phyloP scores from a whole-genome alignment of 2,888 invertebrate genomes.

The Leptura quadrifasciata region DNA sequence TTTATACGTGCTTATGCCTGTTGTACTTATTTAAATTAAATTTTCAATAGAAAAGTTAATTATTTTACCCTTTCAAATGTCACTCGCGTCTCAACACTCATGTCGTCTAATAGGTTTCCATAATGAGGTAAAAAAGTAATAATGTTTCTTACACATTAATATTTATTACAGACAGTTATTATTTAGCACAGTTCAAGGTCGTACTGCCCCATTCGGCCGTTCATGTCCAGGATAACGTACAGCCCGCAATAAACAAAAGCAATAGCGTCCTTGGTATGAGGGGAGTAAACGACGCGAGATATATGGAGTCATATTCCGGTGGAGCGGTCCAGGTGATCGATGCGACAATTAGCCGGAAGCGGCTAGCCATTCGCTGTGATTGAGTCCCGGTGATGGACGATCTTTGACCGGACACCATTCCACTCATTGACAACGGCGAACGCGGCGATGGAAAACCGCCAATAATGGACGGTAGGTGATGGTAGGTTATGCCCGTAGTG shows the following conservation, averaged over 20 bases:
- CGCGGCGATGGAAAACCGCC: conserved; percentile 13
- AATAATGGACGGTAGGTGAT: conserved; percentile 16
- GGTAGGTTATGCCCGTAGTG: neutral
- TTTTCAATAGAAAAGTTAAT: no score
- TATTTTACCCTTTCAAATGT: no score
- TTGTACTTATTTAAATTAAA: no score
- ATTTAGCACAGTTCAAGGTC: neutral
- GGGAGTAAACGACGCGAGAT: conserved; percentile 52
- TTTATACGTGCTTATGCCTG: no score
- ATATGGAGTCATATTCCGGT: conserved; percentile 66
- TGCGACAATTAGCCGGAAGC: conserved; percentile 69
- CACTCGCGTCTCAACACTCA: no score
- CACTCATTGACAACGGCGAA: conserved; percentile 31
- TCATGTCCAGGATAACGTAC: conserved; percentile 17
- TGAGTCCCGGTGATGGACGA: conserved; percentile 67
- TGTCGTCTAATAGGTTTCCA: no score
- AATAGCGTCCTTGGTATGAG: conserved; percentile 25
- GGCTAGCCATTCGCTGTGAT: conserved; percentile 67
- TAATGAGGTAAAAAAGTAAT: no score
- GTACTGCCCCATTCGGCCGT: neutral
- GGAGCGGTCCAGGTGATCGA: conserved; percentile 67
- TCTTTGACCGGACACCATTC: conserved; percentile 52
- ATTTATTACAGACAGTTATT: neutral
- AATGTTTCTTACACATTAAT: no score
- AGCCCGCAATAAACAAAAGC: conserved; percentile 36